Evolutionary conservation across 2,888 invertebrate genomes (phyloP), one percentile per base, ranked within the genome.

Genomic region (Scotopteryx bipunctaria): DNA sequence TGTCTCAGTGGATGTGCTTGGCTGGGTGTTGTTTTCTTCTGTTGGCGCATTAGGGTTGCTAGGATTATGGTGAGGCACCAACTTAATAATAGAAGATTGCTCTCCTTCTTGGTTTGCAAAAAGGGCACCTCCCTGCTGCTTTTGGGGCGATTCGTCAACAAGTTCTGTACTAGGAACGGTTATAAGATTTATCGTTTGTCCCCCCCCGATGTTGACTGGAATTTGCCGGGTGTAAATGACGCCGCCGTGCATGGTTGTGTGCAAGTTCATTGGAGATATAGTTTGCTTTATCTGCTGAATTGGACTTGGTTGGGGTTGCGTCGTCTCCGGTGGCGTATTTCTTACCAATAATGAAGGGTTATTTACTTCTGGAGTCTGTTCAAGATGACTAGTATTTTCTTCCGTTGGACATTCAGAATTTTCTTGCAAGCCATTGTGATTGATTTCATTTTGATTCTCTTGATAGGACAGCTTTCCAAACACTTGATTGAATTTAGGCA

Each of bases 401-500:
- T 73, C 72, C 3, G 77, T 48, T 35, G 73, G 73, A 54, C 82
- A 80, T 29, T 86, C 84, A 5, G 69, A 44, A 56, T 61, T 76
- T 57, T 86, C 86, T 9, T 56, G 27, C 23, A 60, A 19, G 21
- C 43, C 49, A 2, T 51, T 53, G n/a, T 23, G 50, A 5, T 69
- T 74, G 1, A 81, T 69, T 51, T 86, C 86, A 43, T 67, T 77
- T 48, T 67, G 67, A 48, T 84, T 85, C 58, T 91, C 91, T 76
- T 87, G 92, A 71, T 91, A 94, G 33, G 94, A 93, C 35, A 94
- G 92, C 78, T 95, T 95, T 0, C 95, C 94, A 75, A 95, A 95
- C 0, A 94, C 95, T 80, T 95, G 95, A 71, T 95, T 94, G 73
- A 95, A 95, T 78, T 95, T 95, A 2, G 95, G 95, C 52, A 95